A percentile compares a stretch with the other conserved stretches of the same genome.
phyloP scores from a whole-genome alignment of 2,797 vertebrate genomes.

The Siniperca obscura region DNA sequence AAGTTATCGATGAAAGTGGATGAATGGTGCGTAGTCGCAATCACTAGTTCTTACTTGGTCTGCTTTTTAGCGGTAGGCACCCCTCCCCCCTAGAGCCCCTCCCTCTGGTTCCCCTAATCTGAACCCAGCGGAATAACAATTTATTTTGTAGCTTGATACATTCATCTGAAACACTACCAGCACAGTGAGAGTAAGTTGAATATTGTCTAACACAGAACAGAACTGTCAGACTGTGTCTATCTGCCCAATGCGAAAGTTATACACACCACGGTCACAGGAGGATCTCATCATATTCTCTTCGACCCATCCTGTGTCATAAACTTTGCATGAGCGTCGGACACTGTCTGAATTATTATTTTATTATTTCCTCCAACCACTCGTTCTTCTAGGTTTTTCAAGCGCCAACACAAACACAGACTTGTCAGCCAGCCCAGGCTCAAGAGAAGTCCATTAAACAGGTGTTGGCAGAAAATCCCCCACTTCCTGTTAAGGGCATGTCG shows the following conservation, averaged over 20 bases:
- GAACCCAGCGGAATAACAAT: conserved; percentile 12
- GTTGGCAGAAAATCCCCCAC: conserved; percentile 81
- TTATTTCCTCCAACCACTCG: conserved; percentile 39
- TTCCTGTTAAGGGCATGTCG: conserved; percentile 82
- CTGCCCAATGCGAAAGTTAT: conserved; percentile 55
- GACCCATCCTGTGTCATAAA: conserved; percentile 56
- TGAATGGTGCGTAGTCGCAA: not conserved
- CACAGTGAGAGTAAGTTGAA: conserved; percentile 1
- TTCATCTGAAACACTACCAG: conserved; percentile 38
- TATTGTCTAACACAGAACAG: conserved; percentile 32
- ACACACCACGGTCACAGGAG: conserved; percentile 37
- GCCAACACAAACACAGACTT: conserved; percentile 36
- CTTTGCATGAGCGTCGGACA: conserved; percentile 67
- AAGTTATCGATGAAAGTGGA: too few relatives aligned
- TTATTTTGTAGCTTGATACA: conserved; percentile 27
- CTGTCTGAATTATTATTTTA: conserved; percentile 64
- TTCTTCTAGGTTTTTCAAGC: conserved; percentile 27
- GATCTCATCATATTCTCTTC: conserved; percentile 60
- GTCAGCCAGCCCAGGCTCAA: conserved; percentile 65
- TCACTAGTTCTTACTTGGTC: not conserved
- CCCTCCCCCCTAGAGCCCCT: not conserved
- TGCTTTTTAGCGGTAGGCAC: not conserved
- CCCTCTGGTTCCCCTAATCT: not conserved
- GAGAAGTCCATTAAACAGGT: conserved; percentile 81
- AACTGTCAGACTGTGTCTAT: conserved; percentile 39